A percentile compares a stretch with the other conserved stretches of the same genome.
These are phyloP conservation scores for Tauraco hartlaubi DNA, from an alignment of 2,797 vertebrate species.

Conservation along the genomic window DNA sequence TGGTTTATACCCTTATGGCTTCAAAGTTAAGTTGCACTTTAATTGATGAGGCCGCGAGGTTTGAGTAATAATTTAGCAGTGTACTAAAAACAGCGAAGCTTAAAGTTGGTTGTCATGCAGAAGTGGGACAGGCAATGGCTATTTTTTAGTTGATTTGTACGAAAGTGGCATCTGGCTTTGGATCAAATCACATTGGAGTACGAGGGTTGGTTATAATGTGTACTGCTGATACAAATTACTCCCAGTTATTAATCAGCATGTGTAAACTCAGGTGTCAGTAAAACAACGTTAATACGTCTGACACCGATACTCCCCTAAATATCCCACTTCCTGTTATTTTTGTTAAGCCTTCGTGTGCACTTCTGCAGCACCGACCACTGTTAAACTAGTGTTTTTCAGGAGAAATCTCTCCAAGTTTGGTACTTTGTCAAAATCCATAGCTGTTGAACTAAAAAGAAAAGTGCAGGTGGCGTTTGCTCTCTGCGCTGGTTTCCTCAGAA, in stretches of 20 bases:
- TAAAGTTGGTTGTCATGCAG: conserved; percentile 10
- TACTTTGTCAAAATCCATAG: conserved; percentile 26
- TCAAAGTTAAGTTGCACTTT: conserved; percentile 70
- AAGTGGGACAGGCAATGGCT: neutral
- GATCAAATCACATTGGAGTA: neutral
- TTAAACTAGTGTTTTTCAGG: conserved; percentile 54
- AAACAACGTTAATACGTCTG: neutral
- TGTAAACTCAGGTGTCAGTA: neutral
- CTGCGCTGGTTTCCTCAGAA: conserved; percentile 57
- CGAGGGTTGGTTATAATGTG: neutral
- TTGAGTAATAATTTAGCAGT: conserved; percentile 20
- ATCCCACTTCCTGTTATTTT: neutral
- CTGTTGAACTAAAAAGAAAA: conserved; percentile 47
- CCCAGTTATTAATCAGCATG: neutral
- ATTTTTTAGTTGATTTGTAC: neutral
- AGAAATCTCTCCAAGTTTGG: conserved; percentile 35
- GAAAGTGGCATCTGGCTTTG: conserved; percentile 7
- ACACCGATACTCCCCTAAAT: neutral
- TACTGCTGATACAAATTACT: neutral
- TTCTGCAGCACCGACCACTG: conserved; percentile 37
- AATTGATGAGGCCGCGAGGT: neutral
- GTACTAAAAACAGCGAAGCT: conserved; percentile 30
- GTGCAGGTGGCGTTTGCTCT: conserved; percentile 49
- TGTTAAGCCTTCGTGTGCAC: neutral
- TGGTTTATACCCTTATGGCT: conserved; percentile 75